Conservation (phyloP, 2,113 vertebrate species). For the Parus major region DNA sequence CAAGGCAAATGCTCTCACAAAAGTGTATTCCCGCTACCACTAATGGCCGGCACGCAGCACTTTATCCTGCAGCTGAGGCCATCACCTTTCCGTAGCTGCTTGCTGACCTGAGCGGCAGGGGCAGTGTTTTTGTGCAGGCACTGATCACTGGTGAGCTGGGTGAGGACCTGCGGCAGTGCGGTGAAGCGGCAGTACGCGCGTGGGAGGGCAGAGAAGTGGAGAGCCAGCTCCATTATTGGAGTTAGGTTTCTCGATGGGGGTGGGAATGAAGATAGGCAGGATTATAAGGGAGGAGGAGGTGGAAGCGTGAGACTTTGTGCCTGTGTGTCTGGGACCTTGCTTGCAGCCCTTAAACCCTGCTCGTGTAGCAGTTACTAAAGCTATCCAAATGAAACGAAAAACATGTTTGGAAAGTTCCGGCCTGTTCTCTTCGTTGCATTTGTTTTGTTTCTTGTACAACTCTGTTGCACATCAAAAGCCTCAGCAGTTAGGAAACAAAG, state of each 20-base stretch:
- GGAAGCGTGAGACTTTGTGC: neutral
- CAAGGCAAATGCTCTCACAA: neutral
- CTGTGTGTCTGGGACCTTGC: fast-evolving
- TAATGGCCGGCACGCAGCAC: fast-evolving
- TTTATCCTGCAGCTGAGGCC: neutral
- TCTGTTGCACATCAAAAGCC: neutral
- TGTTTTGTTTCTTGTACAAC: neutral
- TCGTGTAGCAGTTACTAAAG: neutral
- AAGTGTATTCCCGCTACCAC: neutral
- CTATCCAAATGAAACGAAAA: neutral
- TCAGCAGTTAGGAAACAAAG: neutral
- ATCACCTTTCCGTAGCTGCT: neutral
- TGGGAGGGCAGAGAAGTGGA: neutral
- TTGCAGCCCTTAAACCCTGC: neutral
- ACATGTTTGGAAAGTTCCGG: neutral
- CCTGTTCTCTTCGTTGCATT: neutral
- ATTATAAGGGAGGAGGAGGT: neutral
- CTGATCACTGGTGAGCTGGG: neutral
- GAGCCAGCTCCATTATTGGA: neutral
- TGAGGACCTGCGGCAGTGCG: neutral
- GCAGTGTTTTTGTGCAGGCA: neutral
- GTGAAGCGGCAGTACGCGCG: fast-evolving
- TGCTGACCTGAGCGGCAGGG: neutral
- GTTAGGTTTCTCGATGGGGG: neutral
- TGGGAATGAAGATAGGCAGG: neutral